phyloP scores from a whole-genome alignment of 2,797 vertebrate species.

The Psittacula echo region DNA sequence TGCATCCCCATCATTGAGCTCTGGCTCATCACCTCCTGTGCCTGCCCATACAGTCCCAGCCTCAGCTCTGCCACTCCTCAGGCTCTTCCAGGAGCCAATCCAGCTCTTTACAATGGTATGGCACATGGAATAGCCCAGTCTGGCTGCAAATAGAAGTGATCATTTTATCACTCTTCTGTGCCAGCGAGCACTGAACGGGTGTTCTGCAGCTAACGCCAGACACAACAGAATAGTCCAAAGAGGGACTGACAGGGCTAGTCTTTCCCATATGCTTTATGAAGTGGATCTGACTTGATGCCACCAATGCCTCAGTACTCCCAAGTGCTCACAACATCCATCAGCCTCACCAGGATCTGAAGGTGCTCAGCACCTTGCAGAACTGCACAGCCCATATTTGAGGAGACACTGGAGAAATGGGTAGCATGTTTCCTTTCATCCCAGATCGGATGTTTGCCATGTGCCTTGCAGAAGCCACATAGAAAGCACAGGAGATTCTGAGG shows the following conservation, averaged over 20 bases:
- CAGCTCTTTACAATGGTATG: not conserved
- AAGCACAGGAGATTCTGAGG: not conserved
- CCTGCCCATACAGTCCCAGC: not conserved
- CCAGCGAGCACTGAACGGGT: not conserved
- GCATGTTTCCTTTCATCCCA: not conserved
- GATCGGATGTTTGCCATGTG: not conserved
- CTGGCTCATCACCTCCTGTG: not conserved
- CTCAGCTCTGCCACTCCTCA: not conserved
- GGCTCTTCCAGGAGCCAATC: not conserved
- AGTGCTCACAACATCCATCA: not conserved
- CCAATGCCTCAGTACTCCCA: not conserved
- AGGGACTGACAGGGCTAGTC: not conserved
- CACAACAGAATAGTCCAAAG: not conserved
- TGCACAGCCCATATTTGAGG: not conserved
- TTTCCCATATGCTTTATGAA: not conserved
- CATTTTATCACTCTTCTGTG: not conserved
- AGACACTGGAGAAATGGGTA: not conserved
- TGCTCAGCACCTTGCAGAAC: accelerated
- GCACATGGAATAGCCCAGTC: not conserved
- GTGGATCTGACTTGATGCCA: not conserved
- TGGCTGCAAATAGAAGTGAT: not conserved
- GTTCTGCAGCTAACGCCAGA: not conserved
- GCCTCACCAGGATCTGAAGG: not conserved
- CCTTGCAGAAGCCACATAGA: not conserved
- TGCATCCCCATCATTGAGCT: accelerated